These are phyloP conservation scores for Indicator indicator DNA, from an alignment of 2,113 vertebrate genomes.

Conservation along the genomic window DNA sequence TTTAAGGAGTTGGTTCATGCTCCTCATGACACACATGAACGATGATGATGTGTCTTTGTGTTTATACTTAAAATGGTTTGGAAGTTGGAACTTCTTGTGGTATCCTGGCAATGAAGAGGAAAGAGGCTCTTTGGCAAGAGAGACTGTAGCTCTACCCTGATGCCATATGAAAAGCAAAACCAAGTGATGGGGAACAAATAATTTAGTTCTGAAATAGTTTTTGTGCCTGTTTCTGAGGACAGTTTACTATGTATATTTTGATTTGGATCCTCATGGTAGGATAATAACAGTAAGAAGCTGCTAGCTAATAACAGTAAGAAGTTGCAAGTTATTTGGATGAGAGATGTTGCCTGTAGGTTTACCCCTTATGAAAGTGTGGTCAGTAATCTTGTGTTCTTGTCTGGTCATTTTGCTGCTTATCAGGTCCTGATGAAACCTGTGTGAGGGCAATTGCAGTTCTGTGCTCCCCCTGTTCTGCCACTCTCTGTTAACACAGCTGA, in stretches of 20 bases:
- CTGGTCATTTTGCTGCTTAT: neutral
- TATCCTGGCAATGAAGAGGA: neutral
- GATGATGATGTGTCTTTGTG: accelerated
- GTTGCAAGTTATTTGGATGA: neutral
- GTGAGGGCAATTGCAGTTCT: neutral
- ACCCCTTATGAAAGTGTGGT: accelerated
- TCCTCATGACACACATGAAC: accelerated
- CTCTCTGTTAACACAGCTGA: neutral
- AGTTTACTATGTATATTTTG: accelerated
- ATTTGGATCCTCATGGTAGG: neutral
- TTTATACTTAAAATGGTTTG: neutral
- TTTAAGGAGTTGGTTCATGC: neutral
- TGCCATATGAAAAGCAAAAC: neutral
- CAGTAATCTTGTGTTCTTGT: neutral
- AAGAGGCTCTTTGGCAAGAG: neutral
- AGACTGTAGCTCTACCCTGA: neutral
- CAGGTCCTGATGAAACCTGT: neutral
- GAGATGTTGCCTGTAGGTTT: neutral
- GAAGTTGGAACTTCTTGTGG: neutral
- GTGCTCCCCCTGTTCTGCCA: neutral
- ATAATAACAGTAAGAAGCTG: neutral
- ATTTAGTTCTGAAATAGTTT: neutral
- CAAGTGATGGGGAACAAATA: neutral
- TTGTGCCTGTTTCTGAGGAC: neutral
- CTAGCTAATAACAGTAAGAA: neutral